Conservation (phyloP, 2,888 invertebrate genomes). For the Gerris lacustris region DNA sequence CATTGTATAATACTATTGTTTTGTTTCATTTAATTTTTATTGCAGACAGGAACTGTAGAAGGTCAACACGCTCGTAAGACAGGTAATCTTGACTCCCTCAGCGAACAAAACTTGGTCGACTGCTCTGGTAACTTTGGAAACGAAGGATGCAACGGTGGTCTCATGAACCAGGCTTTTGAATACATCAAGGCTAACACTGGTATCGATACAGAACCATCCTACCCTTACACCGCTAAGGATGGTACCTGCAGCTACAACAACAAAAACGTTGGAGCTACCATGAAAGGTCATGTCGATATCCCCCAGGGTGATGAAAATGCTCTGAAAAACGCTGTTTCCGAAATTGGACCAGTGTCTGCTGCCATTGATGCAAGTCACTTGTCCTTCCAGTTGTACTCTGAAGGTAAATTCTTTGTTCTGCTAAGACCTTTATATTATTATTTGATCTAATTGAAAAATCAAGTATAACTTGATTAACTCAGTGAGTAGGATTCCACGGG, state of each 20-base stretch:
- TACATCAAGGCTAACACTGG: too few relatives aligned
- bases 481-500: too few relatives aligned
- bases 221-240: constrained; percentile 4
- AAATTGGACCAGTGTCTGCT: constrained; percentile 68
- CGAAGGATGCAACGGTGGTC: too few relatives aligned
- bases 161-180: too few relatives aligned
- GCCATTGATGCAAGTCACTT: constrained; percentile 77
- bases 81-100: too few relatives aligned
- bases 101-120: too few relatives aligned
- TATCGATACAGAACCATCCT: too few relatives aligned
- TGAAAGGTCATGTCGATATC: constrained; percentile 69
- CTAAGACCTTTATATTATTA: too few relatives aligned
- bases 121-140: too few relatives aligned
- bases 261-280: constrained; percentile 57
- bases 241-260: constrained; percentile 46
- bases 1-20: background rate
- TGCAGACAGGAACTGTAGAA: constrained; percentile 15
- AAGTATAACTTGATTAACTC: too few relatives aligned
- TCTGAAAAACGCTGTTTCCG: constrained; percentile 64
- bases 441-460: too few relatives aligned
- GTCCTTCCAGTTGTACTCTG: constrained; percentile 71
- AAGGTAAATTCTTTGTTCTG: constrained; percentile 27
- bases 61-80: too few relatives aligned
- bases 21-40: constrained; percentile 7
- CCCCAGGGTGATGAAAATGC: constrained; percentile 56